Evolutionary conservation across 2,888 invertebrate species (phyloP).

Genomic region (Ischnus inquisitorius): DNA sequence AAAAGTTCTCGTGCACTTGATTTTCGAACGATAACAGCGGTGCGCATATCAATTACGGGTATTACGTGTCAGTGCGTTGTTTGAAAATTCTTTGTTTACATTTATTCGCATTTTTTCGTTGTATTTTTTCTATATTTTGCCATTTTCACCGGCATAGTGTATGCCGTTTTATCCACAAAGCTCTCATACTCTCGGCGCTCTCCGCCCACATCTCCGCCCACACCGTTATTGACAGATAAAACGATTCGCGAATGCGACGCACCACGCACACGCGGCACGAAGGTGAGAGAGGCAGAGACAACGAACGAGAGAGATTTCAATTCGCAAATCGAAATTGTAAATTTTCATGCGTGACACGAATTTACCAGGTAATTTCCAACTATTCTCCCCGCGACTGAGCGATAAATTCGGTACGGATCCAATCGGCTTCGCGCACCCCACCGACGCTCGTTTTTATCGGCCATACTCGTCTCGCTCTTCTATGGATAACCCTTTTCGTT

Average conservation of each 20-base stretch:
- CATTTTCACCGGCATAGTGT: constrained; percentile 26
- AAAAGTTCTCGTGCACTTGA: constrained; percentile 5
- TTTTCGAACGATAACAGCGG: constrained; percentile 23
- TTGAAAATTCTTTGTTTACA: constrained; percentile 15
- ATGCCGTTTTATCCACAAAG: neutral
- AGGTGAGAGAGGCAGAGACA: neutral
- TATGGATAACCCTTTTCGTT: constrained; percentile 2
- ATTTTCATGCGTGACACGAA: constrained; percentile 65
- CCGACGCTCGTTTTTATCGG: constrained; percentile 51
- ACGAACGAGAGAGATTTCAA: constrained; percentile 48
- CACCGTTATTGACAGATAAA: constrained; percentile 7
- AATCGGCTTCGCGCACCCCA: constrained; percentile 49
- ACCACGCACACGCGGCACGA: neutral
- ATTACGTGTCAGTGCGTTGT: constrained; percentile 13
- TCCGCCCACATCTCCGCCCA: neutral
- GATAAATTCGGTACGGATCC: constrained; percentile 71
- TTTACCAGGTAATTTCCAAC: constrained; percentile 68
- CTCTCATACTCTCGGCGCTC: neutral
- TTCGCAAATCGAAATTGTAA: constrained; percentile 67
- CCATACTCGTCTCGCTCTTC: constrained; percentile 35
- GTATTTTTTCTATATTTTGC: constrained; percentile 36
- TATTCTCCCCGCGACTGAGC: constrained; percentile 71
- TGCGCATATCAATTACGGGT: constrained; percentile 33
- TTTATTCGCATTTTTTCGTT: neutral
- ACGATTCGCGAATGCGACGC: constrained; percentile 5